These are phyloP conservation scores for Aphaenogaster rudis DNA, from an alignment of 1,140 invertebrate species.

Conservation along the genomic window DNA sequence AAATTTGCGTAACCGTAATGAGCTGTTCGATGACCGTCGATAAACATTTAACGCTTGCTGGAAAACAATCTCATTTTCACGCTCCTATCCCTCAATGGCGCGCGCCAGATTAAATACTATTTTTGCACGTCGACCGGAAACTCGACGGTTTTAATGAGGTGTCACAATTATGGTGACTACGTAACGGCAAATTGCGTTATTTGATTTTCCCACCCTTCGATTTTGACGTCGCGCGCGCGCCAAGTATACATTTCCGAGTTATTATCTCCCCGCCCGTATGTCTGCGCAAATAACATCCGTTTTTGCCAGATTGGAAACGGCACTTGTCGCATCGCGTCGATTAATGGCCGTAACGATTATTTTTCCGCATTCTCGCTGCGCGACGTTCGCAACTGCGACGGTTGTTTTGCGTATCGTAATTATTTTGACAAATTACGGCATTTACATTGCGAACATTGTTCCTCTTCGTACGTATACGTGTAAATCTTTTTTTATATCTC, in stretches of 20 bases:
- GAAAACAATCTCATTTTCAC: conserved; percentile 54
- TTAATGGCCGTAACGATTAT: conserved; percentile 31
- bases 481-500: not conserved
- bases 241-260: conserved; percentile 35
- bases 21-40: conserved; percentile 53
- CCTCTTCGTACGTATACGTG: not conserved
- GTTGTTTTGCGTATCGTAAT: not conserved
- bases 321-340: not conserved
- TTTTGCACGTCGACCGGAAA: conserved; percentile 28
- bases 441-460: not conserved
- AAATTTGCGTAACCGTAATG: conserved; percentile 63
- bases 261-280: conserved; percentile 40
- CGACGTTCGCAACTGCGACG: not conserved
- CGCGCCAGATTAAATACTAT: conserved; percentile 39
- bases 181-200: conserved; percentile 37
- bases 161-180: conserved; percentile 14
- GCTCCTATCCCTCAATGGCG: conserved; percentile 23
- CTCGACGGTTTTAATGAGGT: conserved; percentile 47
- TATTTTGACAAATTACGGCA: conserved; percentile 20
- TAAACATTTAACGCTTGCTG: conserved; percentile 62
- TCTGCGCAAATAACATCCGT: conserved; percentile 32
- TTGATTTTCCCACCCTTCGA: conserved; percentile 32
- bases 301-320: conserved; percentile 45
- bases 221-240: not conserved
- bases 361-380: conserved; percentile 5